Evolutionary conservation across 2,113 vertebrate genomes (phyloP).

Genomic region (Pteruthius melanotis): DNA sequence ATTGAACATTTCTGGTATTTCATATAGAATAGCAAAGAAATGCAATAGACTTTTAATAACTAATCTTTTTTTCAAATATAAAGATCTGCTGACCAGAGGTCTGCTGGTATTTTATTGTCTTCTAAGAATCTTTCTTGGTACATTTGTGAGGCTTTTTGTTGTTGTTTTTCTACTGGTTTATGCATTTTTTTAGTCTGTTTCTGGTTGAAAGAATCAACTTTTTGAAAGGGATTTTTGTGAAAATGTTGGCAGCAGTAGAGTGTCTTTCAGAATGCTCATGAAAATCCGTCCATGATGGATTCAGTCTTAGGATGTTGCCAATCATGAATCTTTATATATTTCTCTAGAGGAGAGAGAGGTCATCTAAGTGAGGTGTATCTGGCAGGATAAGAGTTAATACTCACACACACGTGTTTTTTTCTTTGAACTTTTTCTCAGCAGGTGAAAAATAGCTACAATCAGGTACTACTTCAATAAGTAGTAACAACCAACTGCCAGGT

Average conservation of each 20-base stretch:
- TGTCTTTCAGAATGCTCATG: not conserved
- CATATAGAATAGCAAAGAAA: not conserved
- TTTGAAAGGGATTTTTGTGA: not conserved
- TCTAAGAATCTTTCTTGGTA: not conserved
- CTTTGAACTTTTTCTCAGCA: conserved; percentile 55
- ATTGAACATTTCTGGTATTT: not conserved
- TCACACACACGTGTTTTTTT: not conserved
- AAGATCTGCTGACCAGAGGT: not conserved
- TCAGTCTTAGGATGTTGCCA: not conserved
- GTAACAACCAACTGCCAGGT: conserved; percentile 52
- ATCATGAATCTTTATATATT: not conserved
- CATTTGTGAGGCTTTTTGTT: not conserved
- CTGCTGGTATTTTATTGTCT: not conserved
- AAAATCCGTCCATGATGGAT: not conserved
- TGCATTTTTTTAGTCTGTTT: not conserved
- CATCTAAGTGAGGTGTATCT: not conserved
- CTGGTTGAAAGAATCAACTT: not conserved
- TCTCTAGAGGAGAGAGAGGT: not conserved
- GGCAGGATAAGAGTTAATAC: conserved; percentile 46
- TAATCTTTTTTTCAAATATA: not conserved
- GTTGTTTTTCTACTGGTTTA: not conserved
- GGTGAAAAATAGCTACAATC: conserved; percentile 68
- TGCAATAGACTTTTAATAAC: not conserved
- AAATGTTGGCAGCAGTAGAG: not conserved
- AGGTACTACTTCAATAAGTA: conserved; percentile 59